Evolutionary conservation across 2,797 vertebrate genomes (phyloP).

Genomic region (Euthynnus affinis): DNA sequence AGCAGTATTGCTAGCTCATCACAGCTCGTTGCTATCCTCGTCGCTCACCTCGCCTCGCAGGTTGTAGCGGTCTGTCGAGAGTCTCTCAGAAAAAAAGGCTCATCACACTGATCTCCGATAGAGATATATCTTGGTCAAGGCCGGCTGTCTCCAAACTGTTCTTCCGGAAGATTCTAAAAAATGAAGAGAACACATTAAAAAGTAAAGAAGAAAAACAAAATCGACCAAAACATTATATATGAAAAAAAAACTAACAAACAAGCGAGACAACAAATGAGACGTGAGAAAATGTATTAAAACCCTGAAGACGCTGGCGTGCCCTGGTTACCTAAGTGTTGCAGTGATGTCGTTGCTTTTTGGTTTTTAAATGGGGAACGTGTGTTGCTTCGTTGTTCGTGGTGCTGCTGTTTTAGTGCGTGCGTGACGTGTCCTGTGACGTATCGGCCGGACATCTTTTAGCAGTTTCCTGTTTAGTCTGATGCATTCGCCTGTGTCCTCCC

Average conservation of each 20-base stretch:
- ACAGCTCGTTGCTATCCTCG: no score
- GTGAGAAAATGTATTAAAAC: slow-evolving; percentile 38
- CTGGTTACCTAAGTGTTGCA: slow-evolving; percentile 62
- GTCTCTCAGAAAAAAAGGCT: neutral
- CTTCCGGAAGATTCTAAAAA: slow-evolving; percentile 65
- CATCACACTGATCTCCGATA: neutral
- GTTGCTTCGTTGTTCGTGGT: slow-evolving; percentile 71
- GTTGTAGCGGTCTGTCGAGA: neutral
- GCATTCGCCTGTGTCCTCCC: slow-evolving; percentile 40
- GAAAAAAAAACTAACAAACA: slow-evolving; percentile 50
- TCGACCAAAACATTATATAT: neutral
- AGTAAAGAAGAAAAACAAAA: slow-evolving; percentile 46
- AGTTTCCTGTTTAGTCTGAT: slow-evolving; percentile 49
- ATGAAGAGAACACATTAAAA: slow-evolving; percentile 67
- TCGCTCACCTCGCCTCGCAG: neutral
- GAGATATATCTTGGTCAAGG: neutral
- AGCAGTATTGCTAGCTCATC: no score
- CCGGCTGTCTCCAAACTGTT: slow-evolving; percentile 42
- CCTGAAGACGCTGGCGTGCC: slow-evolving; percentile 56
- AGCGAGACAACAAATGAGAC: slow-evolving; percentile 41
- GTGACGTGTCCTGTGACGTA: slow-evolving; percentile 69
- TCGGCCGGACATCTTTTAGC: slow-evolving; percentile 54
- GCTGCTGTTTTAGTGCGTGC: slow-evolving; percentile 74
- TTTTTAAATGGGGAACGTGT: slow-evolving; percentile 55
- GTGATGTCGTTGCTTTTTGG: slow-evolving; percentile 38